A percentile compares a stretch with the other conserved stretches of the same genome.
Evolutionary conservation across 35 echinoderm and acorn worm genomes (phyloP).

Genomic region (Diadema setosum): DNA sequence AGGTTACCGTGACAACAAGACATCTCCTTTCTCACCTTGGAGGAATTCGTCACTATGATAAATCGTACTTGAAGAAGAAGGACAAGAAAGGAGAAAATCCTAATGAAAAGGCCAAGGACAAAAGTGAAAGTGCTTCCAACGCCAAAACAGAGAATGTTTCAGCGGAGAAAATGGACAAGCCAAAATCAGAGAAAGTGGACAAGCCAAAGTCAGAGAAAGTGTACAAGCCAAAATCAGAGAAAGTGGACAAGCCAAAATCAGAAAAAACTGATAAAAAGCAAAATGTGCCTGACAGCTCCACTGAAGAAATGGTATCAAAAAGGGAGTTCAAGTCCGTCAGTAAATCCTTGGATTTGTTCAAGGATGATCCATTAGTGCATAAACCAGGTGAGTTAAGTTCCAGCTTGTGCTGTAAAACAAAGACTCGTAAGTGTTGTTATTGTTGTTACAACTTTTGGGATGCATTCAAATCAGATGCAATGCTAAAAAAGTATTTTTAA

Average conservation of each 20-base stretch:
- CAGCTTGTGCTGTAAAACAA: no score
- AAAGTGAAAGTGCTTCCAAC: no score
- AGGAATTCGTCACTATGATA: conserved; percentile 91
- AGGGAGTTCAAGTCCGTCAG: conserved; percentile 51
- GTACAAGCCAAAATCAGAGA: no score
- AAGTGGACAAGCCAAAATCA: no score
- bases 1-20: conserved; percentile 91
- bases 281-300: background rate
- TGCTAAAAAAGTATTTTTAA: no score
- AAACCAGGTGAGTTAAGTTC: conserved; percentile 77
- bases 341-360: conserved; percentile 66
- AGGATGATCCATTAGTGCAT: conserved; percentile 81
- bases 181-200: no score
- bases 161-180: no score
- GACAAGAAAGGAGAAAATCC: background rate
- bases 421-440: no score
- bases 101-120: background rate
- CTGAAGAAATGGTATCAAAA: background rate
- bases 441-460: no score
- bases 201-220: no score
- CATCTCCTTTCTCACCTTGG: conserved; percentile 84
- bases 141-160: no score
- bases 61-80: conserved; percentile 50
- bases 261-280: background rate
- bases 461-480: no score